Base-by-base conservation (phyloP, 2,113 vertebrate species). In the Dicrurus megarhynchus region DNA sequence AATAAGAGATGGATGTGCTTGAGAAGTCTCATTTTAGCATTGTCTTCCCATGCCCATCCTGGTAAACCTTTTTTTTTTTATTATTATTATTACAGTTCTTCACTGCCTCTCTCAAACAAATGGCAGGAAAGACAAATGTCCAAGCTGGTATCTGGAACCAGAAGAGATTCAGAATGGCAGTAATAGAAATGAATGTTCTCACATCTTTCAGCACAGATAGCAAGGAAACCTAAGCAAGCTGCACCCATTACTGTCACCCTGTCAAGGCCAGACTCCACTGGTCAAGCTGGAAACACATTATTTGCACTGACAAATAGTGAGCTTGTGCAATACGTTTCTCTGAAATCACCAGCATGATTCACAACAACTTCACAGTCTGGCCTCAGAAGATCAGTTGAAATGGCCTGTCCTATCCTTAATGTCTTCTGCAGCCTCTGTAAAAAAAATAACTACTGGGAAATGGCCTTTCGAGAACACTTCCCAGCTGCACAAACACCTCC, bases 331-430 rank as follows among this genome's bases (percentile, higher is more conserved):
- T 94, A 93, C 1, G 0, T 95, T 93, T 80, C 88, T 63, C 60
- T 86, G 83, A 70, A 93, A 93, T 90, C 88, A 86, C 79, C 88
- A 77, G 35, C 47, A 86, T 91, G 87, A 92, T 86, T 93, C 92
- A 93, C 87, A 88, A 21, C 39, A 76, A 18, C 82, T 84, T 94
- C 91, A 93, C 81, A 76, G 14, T 17, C 75, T 91, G 67, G 87
- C 71, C 90, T 74, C 93, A 86, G 87, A 89, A 93, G 59, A 96
- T 93, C 95, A 84, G 39, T 84, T 2, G 67, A 74, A 95, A 96
- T 88, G 47, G 63, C 42, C 63, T 77, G 27, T 69, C 84, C 93
- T 87, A 91, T 88, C 84, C 68, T 84, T 94, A 94, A 93, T 74
- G 71, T 47, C 59, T 39, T 86, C 91, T 92, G 91, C 69, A 87